A percentile compares a stretch with the other conserved stretches of the same genome.
Evolutionary conservation across 2,113 vertebrate species (phyloP).

Genomic region (Ariopsis seemanni): DNA sequence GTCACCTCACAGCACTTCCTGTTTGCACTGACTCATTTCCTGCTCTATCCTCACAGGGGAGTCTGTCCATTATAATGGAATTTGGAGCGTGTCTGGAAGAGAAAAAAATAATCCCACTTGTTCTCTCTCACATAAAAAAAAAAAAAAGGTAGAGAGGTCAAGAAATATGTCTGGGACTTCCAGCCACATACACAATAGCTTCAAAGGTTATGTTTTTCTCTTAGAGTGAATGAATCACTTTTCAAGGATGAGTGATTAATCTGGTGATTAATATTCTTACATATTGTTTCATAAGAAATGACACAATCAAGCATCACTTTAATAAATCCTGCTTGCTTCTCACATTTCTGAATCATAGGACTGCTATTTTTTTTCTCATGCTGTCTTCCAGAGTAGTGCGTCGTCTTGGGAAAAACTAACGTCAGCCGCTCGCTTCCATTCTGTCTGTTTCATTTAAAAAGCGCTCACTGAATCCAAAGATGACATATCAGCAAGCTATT

Average conservation of each 20-base stretch:
- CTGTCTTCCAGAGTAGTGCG: neutral
- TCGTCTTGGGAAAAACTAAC: slow-evolving; percentile 8
- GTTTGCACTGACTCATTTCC: slow-evolving; percentile 73
- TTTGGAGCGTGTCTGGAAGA: slow-evolving; percentile 43
- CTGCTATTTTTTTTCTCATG: neutral
- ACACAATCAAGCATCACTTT: neutral
- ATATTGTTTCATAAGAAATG: neutral
- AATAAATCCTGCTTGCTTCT: neutral
- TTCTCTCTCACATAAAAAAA: neutral
- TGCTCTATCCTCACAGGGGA: slow-evolving; percentile 57
- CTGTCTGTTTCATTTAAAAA: slow-evolving; percentile 31
- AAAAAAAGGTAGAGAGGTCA: slow-evolving; percentile 22
- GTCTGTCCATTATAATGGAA: slow-evolving; percentile 49
- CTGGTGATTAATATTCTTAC: neutral
- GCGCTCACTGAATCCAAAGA: slow-evolving; percentile 27
- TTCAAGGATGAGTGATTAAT: neutral
- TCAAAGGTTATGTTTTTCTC: slow-evolving; percentile 36
- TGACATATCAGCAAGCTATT: slow-evolving; percentile 59
- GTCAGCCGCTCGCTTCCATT: slow-evolving; percentile 14
- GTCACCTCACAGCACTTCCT: slow-evolving; percentile 78
- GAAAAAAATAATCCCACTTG: slow-evolving; percentile 33
- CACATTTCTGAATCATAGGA: neutral
- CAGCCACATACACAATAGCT: slow-evolving; percentile 43
- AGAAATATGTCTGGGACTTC: slow-evolving; percentile 23
- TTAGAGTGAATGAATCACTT: neutral